Evolutionary conservation across 1,140 invertebrate genomes (phyloP).

Genomic region (Ostrea edulis): DNA sequence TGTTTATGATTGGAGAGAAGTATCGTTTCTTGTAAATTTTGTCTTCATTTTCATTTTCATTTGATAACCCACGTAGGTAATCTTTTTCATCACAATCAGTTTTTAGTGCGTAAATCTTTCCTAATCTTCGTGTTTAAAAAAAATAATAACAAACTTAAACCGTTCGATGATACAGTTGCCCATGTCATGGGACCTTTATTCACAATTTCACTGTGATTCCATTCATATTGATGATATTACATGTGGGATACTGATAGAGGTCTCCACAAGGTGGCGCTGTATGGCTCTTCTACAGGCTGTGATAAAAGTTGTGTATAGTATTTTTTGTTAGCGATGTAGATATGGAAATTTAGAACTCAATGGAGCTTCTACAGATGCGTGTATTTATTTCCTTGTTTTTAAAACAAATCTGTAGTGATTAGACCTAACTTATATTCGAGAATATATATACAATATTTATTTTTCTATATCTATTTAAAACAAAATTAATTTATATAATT

Average conservation of each 20-base stretch:
- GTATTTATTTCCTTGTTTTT: constrained; percentile 26
- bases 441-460: neutral
- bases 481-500: constrained; percentile 11
- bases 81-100: neutral
- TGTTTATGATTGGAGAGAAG: neutral
- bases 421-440: constrained; percentile 15
- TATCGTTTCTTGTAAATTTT: neutral
- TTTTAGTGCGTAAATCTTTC: neutral
- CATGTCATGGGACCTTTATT: neutral
- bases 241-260: neutral
- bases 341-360: neutral
- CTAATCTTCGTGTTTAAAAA: neutral
- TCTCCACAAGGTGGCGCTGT: neutral
- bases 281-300: constrained; percentile 23
- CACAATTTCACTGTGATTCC: neutral
- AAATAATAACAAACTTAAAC: neutral
- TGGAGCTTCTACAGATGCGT: neutral
- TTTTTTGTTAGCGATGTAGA: neutral
- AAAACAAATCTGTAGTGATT: constrained; percentile 3
- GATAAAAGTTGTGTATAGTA: neutral
- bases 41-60: neutral
- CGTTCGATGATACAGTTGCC: neutral
- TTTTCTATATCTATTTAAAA: constrained; percentile 27
- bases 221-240: neutral
- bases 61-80: neutral